Evolutionary conservation across 1,140 invertebrate genomes (phyloP).

Genomic region (Lordiphosa mommai): DNA sequence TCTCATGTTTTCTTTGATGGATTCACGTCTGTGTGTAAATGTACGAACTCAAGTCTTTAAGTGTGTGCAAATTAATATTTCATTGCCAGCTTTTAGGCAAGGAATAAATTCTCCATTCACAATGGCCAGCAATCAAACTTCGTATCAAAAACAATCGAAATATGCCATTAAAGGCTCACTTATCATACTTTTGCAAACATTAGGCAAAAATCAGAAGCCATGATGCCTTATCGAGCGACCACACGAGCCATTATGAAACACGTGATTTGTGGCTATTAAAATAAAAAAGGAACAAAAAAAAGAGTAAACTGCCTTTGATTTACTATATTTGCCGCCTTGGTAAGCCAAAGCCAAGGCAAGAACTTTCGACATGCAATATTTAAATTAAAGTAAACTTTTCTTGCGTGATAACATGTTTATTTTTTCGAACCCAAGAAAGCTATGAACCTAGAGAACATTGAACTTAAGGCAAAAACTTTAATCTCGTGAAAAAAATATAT

Average conservation of each 20-base stretch:
- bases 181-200: conserved; percentile 58
- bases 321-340: conserved; percentile 44
- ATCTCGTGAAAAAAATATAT: not conserved
- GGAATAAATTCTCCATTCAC: not conserved
- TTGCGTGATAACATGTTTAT: conserved; percentile 60
- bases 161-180: conserved; percentile 47
- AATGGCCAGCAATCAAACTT: conserved; percentile 22
- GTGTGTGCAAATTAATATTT: conserved; percentile 21
- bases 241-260: conserved; percentile 43
- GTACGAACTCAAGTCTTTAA: not conserved
- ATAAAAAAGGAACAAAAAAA: conserved; percentile 22
- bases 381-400: conserved; percentile 60
- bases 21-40: not conserved
- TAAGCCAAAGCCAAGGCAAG: conserved; percentile 7
- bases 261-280: conserved; percentile 72
- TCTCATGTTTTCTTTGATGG: too few relatives aligned
- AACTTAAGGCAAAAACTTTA: not conserved
- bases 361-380: conserved; percentile 62
- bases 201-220: conserved; percentile 4
- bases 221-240: conserved; percentile 40
- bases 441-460: not conserved
- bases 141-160: conserved; percentile 36
- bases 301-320: conserved; percentile 63
- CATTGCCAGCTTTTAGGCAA: not conserved
- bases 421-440: conserved; percentile 20